These are phyloP conservation scores for Diploscapter pachys DNA, from an alignment of 1,140 invertebrate genomes.

Conservation along the genomic window DNA sequence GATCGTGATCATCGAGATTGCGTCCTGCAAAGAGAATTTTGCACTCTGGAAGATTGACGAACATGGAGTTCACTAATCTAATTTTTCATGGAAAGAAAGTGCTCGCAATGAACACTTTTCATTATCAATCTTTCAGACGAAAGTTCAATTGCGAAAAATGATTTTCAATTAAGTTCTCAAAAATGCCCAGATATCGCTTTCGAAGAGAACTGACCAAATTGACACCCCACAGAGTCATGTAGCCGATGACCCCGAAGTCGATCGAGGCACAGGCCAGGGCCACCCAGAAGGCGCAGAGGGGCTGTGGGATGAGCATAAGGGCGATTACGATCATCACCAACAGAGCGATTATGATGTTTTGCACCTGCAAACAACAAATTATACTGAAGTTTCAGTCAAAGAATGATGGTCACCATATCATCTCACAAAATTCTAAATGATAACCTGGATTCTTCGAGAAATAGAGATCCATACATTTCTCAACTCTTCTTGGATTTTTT, in stretches of 20 bases:
- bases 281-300: slow-evolving; percentile 85
- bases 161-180: background rate
- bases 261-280: slow-evolving; percentile 93
- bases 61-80: too few species aligned
- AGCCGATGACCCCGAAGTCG: slow-evolving; percentile 85
- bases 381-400: too few species aligned
- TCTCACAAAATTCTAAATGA: too few species aligned
- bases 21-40: slow-evolving; percentile 65
- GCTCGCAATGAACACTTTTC: too few species aligned
- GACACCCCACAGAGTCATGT: slow-evolving; percentile 90
- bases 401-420: too few species aligned
- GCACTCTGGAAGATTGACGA: background rate
- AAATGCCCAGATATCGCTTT: background rate
- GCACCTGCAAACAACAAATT: slow-evolving; percentile 4
- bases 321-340: slow-evolving; percentile 89
- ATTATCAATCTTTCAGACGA: too few species aligned
- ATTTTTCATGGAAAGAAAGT: too few species aligned
- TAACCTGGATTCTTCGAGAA: too few species aligned
- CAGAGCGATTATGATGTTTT: slow-evolving; percentile 66
- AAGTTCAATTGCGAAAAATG: too few species aligned
- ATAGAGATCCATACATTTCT: too few species aligned
- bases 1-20: slow-evolving; percentile 94
- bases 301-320: slow-evolving; percentile 87
- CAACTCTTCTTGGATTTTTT: too few species aligned
- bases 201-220: slow-evolving; percentile 65